phyloP scores from a whole-genome alignment of 2,113 vertebrate species.

The Anolis sagrei region DNA sequence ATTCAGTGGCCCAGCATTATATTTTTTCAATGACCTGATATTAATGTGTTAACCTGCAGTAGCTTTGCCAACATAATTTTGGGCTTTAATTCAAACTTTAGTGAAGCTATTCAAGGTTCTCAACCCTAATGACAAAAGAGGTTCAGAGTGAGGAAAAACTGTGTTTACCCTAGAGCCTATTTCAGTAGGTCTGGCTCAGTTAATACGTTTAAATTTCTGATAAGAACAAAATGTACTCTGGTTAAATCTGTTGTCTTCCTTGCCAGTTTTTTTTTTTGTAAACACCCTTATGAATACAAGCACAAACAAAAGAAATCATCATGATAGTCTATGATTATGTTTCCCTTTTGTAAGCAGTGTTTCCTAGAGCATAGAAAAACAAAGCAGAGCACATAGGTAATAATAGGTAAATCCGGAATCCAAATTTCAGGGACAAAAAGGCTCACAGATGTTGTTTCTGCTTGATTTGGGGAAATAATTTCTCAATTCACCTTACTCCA shows the following conservation, averaged over 20 bases:
- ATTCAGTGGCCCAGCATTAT: fast-evolving
- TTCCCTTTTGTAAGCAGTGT: background rate
- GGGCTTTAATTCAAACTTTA: no score
- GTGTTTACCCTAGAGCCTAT: background rate
- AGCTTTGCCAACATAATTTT: background rate
- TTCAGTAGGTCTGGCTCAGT: background rate
- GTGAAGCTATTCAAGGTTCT: no score
- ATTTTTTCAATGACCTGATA: background rate
- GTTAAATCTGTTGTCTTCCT: conserved; percentile 30
- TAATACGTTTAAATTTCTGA: background rate
- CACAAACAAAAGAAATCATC: conserved; percentile 19
- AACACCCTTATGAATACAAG: background rate
- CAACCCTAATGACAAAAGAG: no score
- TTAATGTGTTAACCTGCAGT: background rate
- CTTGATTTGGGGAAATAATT: no score
- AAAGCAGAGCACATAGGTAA: no score
- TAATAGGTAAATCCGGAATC: no score
- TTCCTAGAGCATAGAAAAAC: background rate
- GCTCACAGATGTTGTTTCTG: no score
- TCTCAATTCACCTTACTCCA: no score
- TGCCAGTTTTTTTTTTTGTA: background rate
- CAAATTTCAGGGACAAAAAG: background rate
- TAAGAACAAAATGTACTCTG: background rate
- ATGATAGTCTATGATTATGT: background rate
- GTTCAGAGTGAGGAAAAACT: background rate